These are phyloP conservation scores for Galaxias olidus DNA, from an alignment of 2,797 vertebrate species.

Conservation along the genomic window DNA sequence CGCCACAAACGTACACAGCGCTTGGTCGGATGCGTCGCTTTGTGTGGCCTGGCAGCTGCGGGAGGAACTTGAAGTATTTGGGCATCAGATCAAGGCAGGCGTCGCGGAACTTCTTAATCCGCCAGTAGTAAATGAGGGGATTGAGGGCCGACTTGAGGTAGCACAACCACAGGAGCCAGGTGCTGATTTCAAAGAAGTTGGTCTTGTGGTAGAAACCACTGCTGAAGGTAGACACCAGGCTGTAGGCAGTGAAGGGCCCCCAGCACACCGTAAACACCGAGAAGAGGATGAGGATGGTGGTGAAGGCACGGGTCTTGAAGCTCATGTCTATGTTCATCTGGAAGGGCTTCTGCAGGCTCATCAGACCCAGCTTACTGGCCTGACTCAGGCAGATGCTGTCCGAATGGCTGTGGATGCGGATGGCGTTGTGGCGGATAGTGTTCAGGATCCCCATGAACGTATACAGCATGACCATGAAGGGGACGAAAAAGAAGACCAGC, in stretches of 20 bases:
- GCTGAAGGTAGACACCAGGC: conserved; percentile 91
- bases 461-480: conserved; percentile 93
- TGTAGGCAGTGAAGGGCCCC: conserved; percentile 93
- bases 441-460: conserved; percentile 95
- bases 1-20: conserved; percentile 93
- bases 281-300: conserved; percentile 98
- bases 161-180: conserved; percentile 97
- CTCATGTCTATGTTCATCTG: conserved; percentile 99
- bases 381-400: conserved; percentile 94
- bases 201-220: conserved; percentile 86
- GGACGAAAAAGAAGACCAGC: conserved; percentile 91
- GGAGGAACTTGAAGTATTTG: conserved; percentile 94
- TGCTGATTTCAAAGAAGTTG: conserved; percentile 94
- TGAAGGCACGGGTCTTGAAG: conserved; percentile 99
- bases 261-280: conserved; percentile 93
- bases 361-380: conserved; percentile 94
- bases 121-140: conserved; percentile 98
- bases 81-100: conserved; percentile 96
- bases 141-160: conserved; percentile 99
- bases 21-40: conserved; percentile 91
- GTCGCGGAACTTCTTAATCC: conserved; percentile 98
- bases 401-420: conserved; percentile 92
- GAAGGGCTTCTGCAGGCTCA: conserved; percentile 93
- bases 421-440: conserved; percentile 92
- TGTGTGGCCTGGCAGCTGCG: conserved; percentile 88